phyloP scores from a whole-genome alignment of 2,113 vertebrate species.

The Phyllopteryx taeniolatus region DNA sequence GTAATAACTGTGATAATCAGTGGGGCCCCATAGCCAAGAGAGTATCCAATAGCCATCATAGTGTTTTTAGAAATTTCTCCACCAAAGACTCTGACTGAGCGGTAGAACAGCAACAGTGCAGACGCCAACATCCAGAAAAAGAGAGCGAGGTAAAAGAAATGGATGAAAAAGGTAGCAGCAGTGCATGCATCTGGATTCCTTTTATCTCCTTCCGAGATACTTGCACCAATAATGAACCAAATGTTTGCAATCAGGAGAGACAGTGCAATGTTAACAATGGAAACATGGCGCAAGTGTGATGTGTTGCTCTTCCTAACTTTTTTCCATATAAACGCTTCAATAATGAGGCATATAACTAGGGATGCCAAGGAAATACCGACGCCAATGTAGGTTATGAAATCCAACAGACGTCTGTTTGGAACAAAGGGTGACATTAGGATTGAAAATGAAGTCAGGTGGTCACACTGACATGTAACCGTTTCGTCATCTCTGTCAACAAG shows the following conservation, averaged over 20 bases:
- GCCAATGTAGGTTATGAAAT: slow-evolving; percentile 73
- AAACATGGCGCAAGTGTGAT: slow-evolving; percentile 78
- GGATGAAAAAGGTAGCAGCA: slow-evolving; percentile 70
- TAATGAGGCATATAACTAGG: slow-evolving; percentile 75
- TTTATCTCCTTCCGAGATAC: not conserved
- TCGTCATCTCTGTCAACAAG: fast-evolving
- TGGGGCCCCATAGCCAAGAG: slow-evolving; percentile 78
- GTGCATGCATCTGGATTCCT: slow-evolving; percentile 52
- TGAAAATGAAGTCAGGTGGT: slow-evolving; percentile 85
- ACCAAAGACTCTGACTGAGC: slow-evolving; percentile 71
- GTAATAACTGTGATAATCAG: slow-evolving; percentile 76
- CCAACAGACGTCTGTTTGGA: slow-evolving; percentile 18
- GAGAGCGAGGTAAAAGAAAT: slow-evolving; percentile 76
- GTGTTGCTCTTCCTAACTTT: slow-evolving; percentile 72
- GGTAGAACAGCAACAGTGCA: slow-evolving; percentile 78
- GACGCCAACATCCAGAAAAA: slow-evolving; percentile 88
- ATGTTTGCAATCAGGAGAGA: slow-evolving; percentile 62
- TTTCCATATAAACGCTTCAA: slow-evolving; percentile 78
- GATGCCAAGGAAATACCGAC: slow-evolving; percentile 78
- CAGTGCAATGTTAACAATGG: slow-evolving; percentile 60
- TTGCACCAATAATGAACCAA: slow-evolving; percentile 65
- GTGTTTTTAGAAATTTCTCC: slow-evolving; percentile 26
- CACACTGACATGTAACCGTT: slow-evolving; percentile 73
- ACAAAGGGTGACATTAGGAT: slow-evolving; percentile 81
- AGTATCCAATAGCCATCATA: slow-evolving; percentile 57